A percentile compares a stretch with the other conserved stretches of the same genome.
phyloP scores from a whole-genome alignment of 2,113 vertebrate species.

The Zosterops pallidus region DNA sequence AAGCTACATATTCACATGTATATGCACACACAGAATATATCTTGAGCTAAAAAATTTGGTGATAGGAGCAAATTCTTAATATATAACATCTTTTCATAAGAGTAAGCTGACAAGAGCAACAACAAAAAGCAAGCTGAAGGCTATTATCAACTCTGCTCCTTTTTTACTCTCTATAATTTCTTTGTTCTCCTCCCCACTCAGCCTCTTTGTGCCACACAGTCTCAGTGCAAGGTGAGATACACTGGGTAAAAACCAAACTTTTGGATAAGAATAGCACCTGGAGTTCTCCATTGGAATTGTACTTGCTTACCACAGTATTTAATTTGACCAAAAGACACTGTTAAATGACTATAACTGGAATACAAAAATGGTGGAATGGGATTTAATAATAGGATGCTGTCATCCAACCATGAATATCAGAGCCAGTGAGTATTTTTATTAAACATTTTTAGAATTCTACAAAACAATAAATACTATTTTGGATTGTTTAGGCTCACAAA shows the following conservation, averaged over 20 bases:
- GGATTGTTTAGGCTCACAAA: background rate
- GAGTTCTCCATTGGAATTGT: background rate
- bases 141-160: background rate
- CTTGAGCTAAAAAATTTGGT: background rate
- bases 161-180: background rate
- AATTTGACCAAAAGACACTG: background rate
- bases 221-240: background rate
- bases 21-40: background rate
- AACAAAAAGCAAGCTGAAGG: background rate
- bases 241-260: background rate
- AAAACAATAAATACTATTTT: background rate
- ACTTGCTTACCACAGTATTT: background rate
- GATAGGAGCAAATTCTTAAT: background rate
- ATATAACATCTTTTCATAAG: fast-evolving
- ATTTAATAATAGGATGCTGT: background rate
- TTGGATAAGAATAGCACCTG: background rate
- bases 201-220: background rate
- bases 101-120: background rate
- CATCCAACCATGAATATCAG: background rate
- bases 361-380: background rate
- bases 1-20: background rate
- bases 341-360: background rate
- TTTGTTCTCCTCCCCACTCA: background rate
- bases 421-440: background rate
- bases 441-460: background rate